Evolutionary conservation across 2,113 vertebrate genomes (phyloP).

Genomic region (Atractosteus spatula): DNA sequence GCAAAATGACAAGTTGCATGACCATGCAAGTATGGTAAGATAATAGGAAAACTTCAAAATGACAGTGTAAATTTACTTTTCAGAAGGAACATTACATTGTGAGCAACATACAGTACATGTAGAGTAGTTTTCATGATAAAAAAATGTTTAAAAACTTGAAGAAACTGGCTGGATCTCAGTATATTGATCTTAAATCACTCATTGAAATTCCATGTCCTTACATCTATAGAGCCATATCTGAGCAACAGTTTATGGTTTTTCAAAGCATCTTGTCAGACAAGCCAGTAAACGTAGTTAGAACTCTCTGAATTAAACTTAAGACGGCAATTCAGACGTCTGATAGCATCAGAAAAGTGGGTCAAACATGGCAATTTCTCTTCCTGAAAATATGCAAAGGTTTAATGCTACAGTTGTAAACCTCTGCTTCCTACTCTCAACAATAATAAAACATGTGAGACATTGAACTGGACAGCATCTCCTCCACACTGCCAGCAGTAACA

Average conservation of each 20-base stretch:
- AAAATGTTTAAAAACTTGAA: too few species aligned
- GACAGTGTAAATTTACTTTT: too few species aligned
- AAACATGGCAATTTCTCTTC: slow-evolving; percentile 1
- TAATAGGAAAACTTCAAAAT: too few species aligned
- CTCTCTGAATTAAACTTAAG: slow-evolving; percentile 13
- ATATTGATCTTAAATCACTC: slow-evolving; percentile 16
- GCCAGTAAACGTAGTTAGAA: slow-evolving; percentile 35
- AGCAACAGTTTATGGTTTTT: slow-evolving; percentile 42
- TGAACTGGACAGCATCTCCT: too few species aligned
- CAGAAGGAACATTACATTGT: too few species aligned
- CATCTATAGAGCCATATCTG: slow-evolving; percentile 31
- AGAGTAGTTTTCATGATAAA: too few species aligned
- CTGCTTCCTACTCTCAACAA: neutral
- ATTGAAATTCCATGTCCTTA: slow-evolving; percentile 50
- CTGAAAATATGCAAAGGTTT: slow-evolving; percentile 19
- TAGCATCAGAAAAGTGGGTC: slow-evolving; percentile 21
- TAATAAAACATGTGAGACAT: neutral
- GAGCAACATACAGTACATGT: too few species aligned
- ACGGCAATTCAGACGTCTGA: slow-evolving; percentile 37
- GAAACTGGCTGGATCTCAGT: too few species aligned
- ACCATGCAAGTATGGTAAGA: too few species aligned
- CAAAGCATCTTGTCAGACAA: slow-evolving; percentile 34
- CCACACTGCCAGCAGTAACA: too few species aligned
- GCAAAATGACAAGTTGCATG: too few species aligned
- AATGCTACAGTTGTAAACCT: neutral